Evolutionary conservation across 1,140 invertebrate genomes (phyloP), one percentile per base, ranked within the genome.

Genomic region (Brachionus paranguensis): DNA sequence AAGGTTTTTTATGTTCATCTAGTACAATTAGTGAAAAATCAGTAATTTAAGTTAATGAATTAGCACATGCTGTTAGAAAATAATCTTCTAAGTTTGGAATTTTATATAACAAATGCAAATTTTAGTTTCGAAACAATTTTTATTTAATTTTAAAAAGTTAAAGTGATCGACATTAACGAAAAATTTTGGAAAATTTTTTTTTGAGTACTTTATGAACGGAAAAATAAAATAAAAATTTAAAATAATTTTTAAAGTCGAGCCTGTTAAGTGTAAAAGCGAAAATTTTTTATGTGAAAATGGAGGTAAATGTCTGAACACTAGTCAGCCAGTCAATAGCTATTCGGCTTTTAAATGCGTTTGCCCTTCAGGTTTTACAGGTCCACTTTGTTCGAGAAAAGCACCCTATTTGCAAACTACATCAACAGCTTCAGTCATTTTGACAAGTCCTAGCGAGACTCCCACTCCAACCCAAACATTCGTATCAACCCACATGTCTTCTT

Each of bases 221-320:
- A 37, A 37, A 7, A 37, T 37, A 7, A 37, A 37, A 7, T 37
- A 6, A 37, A 37, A 37, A 37, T 37, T 29, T 37, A 37, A 37
- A 37, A 37, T 37, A 6, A 12, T 33, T 27, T 1, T 65, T 2
- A 24, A 33, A 68, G 65, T 68, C 12, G 65, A 68, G 29, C 65
- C 65, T 29, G 27, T 68, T 33, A 68, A 29, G 12, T 68, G 65
- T 24, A 33, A 68, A 41, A 68, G n/a, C 24, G 27, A 29, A 33
- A 33, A 11, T 24, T 68, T 68, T 68, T 10, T 68, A n/a, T 68
- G 65, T 68, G 65, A 68, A 68, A 68, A 68, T 68, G 65, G 65
- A 14, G 65, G 65, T 37, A 14, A 41, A 68, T 68, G 65, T 68
- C 5, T 14, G 65, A 68, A 68, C 27, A 68, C 27, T 7, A 68